Conservation (phyloP, 2,797 vertebrate species). For the Lophius americanus region DNA sequence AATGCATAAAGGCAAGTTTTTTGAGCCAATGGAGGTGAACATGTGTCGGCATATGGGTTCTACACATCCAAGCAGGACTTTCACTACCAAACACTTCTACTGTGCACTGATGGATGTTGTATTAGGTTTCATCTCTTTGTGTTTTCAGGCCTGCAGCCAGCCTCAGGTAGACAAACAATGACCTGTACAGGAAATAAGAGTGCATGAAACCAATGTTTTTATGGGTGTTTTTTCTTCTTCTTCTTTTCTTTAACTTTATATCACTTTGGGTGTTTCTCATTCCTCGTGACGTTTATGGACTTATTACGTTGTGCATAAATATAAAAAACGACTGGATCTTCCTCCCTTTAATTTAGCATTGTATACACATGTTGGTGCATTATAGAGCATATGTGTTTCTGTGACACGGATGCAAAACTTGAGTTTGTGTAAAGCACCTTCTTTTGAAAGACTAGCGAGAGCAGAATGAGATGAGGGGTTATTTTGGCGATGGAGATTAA, state of each 20-base stretch:
- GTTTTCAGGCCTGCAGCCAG: conserved; percentile 55
- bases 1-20: neutral
- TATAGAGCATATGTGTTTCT: conserved; percentile 33
- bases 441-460: conserved; percentile 90
- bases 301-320: conserved; percentile 4
- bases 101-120: conserved; percentile 44
- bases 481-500: conserved; percentile 98
- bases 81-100: conserved; percentile 16
- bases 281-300: neutral
- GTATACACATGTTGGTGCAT: conserved; percentile 27
- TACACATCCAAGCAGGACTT: conserved; percentile 29
- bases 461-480: conserved; percentile 97
- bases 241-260: conserved; percentile 45
- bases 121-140: conserved; percentile 61
- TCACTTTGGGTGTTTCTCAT: conserved; percentile 28
- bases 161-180: conserved; percentile 40
- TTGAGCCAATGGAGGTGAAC: conserved; percentile 7
- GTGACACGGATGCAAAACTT: conserved; percentile 72
- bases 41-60: conserved; percentile 5
- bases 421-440: conserved; percentile 90
- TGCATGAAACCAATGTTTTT: conserved; percentile 17
- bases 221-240: conserved; percentile 15
- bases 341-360: conserved; percentile 35
- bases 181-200: conserved; percentile 37
- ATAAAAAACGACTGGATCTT: neutral